These are phyloP conservation scores for Tamias sibiricus DNA, from an alignment of 2,113 vertebrate genomes.

Conservation along the genomic window DNA sequence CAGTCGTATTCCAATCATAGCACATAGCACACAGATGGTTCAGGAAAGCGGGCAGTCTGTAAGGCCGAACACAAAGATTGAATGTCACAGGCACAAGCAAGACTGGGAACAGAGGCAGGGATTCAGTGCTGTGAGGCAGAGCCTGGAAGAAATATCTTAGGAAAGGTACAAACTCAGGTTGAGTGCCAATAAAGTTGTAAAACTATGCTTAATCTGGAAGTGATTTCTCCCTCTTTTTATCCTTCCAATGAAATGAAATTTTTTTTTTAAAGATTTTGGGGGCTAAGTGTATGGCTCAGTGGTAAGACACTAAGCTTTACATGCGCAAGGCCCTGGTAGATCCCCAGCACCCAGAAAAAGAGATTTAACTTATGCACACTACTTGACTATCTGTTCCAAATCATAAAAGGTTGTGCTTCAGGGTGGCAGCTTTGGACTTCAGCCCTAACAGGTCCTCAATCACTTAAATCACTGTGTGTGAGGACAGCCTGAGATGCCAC, in stretches of 20 bases:
- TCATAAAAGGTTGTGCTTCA: background rate
- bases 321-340: background rate
- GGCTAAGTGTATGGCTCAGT: too few relatives aligned
- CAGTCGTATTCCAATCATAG: too few relatives aligned
- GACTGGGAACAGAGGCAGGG: background rate
- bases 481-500: background rate
- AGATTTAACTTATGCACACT: background rate
- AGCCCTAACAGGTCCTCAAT: background rate
- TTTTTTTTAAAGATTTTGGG: background rate
- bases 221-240: background rate
- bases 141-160: background rate
- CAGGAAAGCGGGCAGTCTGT: background rate
- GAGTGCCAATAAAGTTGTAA: background rate
- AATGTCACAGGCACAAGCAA: background rate
- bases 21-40: background rate
- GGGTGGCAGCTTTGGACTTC: background rate
- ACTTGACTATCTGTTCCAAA: background rate
- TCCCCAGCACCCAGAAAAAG: background rate
- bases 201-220: background rate
- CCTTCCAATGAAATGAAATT: background rate
- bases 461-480: background rate
- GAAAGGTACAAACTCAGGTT: background rate
- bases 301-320: background rate
- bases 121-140: background rate
- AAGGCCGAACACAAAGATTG: background rate